Evolutionary conservation across 2,888 invertebrate genomes (phyloP).

Genomic region (Epinotia ramella): DNA sequence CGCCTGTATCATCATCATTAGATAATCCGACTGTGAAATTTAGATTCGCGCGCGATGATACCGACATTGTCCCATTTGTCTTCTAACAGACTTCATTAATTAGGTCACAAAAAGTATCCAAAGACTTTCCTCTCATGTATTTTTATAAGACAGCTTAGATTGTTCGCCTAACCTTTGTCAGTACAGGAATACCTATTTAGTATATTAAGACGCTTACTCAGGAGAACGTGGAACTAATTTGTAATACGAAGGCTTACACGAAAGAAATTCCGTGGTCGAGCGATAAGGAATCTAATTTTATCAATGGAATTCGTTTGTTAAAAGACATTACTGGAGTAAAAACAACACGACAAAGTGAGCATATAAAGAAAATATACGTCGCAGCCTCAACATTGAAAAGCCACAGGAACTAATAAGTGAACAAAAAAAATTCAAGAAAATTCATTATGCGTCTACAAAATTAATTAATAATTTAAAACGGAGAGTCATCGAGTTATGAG

Average conservation of each 20-base stretch:
- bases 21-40: constrained; percentile 34
- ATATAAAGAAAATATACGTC: constrained; percentile 33
- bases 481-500: constrained; percentile 45
- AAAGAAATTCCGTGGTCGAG: constrained; percentile 17
- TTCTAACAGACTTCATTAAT: constrained; percentile 26
- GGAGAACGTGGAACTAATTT: constrained; percentile 25
- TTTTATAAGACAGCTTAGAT: constrained; percentile 3
- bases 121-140: background rate
- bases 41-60: constrained; percentile 14
- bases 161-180: constrained; percentile 19
- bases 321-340: background rate
- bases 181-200: constrained; percentile 5
- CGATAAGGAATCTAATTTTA: constrained; percentile 23
- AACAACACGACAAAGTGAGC: background rate
- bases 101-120: background rate
- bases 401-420: constrained; percentile 33
- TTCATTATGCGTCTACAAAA: constrained; percentile 39
- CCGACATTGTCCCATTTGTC: constrained; percentile 16
- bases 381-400: constrained; percentile 15
- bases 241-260: constrained; percentile 14
- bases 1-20: constrained; percentile 38
- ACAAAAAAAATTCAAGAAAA: constrained; percentile 40
- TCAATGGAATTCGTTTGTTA: constrained; percentile 8
- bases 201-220: constrained; percentile 18
- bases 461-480: constrained; percentile 50